These are phyloP conservation scores for Thunnus albacares DNA, from an alignment of 2,797 vertebrate species.

Conservation along the genomic window DNA sequence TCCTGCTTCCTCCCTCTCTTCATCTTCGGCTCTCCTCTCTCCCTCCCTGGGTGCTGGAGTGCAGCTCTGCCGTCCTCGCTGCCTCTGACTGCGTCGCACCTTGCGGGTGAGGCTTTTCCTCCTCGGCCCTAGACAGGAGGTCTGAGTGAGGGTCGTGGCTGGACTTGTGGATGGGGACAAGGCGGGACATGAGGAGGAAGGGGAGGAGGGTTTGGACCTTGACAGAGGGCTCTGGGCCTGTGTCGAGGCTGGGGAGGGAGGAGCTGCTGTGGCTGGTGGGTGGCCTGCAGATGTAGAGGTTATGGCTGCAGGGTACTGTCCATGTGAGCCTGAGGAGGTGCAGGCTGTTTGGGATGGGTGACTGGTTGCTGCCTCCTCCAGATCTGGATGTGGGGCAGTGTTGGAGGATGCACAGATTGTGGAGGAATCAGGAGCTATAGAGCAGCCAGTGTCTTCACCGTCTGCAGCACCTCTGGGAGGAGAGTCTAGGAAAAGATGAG, in stretches of 20 bases:
- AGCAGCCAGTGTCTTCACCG: slow-evolving; percentile 47
- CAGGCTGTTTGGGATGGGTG: slow-evolving; percentile 6
- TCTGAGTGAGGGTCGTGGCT: slow-evolving; percentile 3
- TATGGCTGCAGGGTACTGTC: slow-evolving; percentile 15
- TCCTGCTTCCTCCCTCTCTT: slow-evolving; percentile 31
- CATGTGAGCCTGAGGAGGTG: slow-evolving; percentile 16
- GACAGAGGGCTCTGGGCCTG: neutral
- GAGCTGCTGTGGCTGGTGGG: neutral
- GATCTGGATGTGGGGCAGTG: slow-evolving; percentile 7
- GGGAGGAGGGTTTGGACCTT: slow-evolving; percentile 44
- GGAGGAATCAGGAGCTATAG: slow-evolving; percentile 67
- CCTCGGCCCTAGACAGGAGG: slow-evolving; percentile 43
- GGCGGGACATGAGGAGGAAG: slow-evolving; percentile 42
- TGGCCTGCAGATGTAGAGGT: slow-evolving; percentile 38
- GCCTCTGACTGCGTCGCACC: slow-evolving; percentile 61
- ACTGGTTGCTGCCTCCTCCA: neutral
- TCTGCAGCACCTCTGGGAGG: slow-evolving; percentile 54
- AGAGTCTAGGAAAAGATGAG: slow-evolving; percentile 62
- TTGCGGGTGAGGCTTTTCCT: slow-evolving; percentile 65
- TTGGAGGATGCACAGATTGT: slow-evolving; percentile 45
- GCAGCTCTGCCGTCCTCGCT: slow-evolving; percentile 48
- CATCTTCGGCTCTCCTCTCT: slow-evolving; percentile 36
- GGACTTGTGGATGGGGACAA: neutral
- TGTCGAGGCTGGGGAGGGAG: slow-evolving; percentile 11
- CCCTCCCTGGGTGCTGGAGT: slow-evolving; percentile 22